These are phyloP conservation scores for Streptopelia turtur DNA, from an alignment of 2,797 vertebrate genomes.

Conservation along the genomic window DNA sequence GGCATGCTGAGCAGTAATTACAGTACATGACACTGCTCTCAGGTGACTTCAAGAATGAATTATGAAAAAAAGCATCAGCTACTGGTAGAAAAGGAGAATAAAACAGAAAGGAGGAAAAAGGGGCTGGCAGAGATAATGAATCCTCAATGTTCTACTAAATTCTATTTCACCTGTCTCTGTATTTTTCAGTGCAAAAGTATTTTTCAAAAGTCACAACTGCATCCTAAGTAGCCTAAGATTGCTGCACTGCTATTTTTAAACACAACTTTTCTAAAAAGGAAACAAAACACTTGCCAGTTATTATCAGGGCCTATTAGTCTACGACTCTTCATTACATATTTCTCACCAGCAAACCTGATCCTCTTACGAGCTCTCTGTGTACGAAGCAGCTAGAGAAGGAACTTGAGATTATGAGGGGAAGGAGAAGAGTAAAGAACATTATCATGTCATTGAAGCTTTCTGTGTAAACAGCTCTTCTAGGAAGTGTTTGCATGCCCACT, in stretches of 20 bases:
- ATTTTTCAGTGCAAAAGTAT: background rate
- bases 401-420: background rate
- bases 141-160: background rate
- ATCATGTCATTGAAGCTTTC: background rate
- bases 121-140: background rate
- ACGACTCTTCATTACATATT: background rate
- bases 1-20: conserved; percentile 19
- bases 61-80: background rate
- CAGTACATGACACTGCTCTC: conserved; percentile 14
- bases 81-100: background rate
- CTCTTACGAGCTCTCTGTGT: background rate
- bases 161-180: background rate
- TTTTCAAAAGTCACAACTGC: background rate
- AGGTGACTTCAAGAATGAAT: conserved; percentile 16
- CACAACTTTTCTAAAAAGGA: background rate
- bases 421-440: background rate
- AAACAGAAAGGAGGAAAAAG: conserved; percentile 14
- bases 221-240: background rate
- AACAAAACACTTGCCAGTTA: background rate
- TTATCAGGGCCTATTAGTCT: background rate
- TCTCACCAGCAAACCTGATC: background rate
- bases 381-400: background rate
- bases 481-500: background rate
- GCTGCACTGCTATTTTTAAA: background rate
- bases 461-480: background rate